Base-by-base conservation (phyloP, 2,113 vertebrate species). In the Barnardius zonarius region DNA sequence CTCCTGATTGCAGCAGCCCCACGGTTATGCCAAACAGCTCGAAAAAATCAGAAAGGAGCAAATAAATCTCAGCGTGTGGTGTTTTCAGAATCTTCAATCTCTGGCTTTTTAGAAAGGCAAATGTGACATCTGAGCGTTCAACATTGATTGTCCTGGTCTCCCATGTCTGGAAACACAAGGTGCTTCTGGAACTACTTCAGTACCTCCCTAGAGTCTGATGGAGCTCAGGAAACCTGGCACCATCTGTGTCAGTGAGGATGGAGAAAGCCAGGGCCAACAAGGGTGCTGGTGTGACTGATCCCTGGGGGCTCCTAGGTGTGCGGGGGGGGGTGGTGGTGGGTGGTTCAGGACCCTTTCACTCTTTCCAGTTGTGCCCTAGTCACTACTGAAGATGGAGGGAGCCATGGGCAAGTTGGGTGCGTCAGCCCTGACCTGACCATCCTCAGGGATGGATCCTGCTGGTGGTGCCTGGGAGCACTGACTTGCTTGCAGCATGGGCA, bases 271-370 rank as follows among this genome's bases (percentile, higher is more conserved):
- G 43, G 75, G 49, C 48, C 55, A n/a, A 10, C 73, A 41, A 49
- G 12, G 35, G 24, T 30, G 16, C 25, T 46, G 2, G 11, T 1
- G 1, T 1, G 18, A 28, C 17, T 2, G 0, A 7, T 41, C 9
- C 35, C 31, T 6, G 33, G 43, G 24, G 55, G 37, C 44, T 70
- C n/a, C n/a, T 8, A 3, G 35, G n/a, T 6, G 62, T 63, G 61
- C 33, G 1, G 2, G 14, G 6, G 30, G 17, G 33, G 19, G 37
- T 9, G 10, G 4, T 9, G 9, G 37, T 9, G 39, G 10, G 39
- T 10, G 5, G 5, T 8, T 57, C 14, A 24, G 22, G 19, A 3
- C 10, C 31, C 17, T 10, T 31, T 3, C 9, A 1, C 18, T 6
- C 31, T 39, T 78, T 43, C 52, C 52, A 49, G 39, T 13, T 49